phyloP scores from a whole-genome alignment of 2,797 vertebrate species.

The Echiichthys vipera region DNA sequence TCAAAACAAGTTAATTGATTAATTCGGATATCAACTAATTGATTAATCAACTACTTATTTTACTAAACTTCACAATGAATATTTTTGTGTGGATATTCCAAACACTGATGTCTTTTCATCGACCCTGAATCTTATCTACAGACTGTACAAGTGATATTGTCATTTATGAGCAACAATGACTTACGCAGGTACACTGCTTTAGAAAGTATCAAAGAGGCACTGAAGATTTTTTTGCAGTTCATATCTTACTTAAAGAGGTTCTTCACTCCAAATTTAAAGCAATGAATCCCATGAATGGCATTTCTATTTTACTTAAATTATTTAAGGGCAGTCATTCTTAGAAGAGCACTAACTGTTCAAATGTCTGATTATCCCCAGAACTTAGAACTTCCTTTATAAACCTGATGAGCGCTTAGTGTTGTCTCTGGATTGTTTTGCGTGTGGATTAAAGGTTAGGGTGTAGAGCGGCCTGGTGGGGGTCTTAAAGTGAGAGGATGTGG shows the following conservation, averaged over 20 bases:
- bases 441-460: conserved; percentile 32
- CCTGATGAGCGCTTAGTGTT: neutral
- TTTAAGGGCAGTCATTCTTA: neutral
- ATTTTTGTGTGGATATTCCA: neutral
- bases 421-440: neutral
- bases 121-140: neutral
- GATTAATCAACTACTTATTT: neutral
- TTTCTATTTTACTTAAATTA: neutral
- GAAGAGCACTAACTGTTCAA: neutral
- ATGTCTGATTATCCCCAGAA: neutral
- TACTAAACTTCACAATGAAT: neutral
- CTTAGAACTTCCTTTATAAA: neutral
- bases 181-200: neutral
- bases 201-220: neutral
- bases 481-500: conserved; percentile 84
- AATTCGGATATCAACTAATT: too few relatives aligned
- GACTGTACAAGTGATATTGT: rapidly evolving
- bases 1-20: too few relatives aligned
- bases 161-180: neutral
- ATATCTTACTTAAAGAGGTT: neutral
- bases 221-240: neutral
- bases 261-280: neutral
- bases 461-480: conserved; percentile 65
- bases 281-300: neutral
- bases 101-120: neutral